phyloP scores from a whole-genome alignment of 1,140 invertebrate genomes.

The Piezodorus guildinii region DNA sequence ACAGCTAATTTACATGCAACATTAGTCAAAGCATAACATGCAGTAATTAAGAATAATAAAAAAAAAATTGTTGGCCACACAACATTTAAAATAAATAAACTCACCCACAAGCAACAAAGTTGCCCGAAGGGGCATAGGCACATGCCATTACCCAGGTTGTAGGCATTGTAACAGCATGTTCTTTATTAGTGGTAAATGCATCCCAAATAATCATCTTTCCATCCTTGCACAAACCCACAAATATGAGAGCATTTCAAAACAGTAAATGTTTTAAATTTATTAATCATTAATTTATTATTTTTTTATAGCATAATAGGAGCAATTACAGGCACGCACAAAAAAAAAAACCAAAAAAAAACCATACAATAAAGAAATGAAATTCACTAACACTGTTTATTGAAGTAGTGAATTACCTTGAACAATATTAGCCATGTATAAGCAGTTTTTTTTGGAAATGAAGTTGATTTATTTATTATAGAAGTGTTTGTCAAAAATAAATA shows the following conservation, averaged over 20 bases:
- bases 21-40: neutral
- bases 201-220: slow-evolving; percentile 99
- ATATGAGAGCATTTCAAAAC: slow-evolving; percentile 14
- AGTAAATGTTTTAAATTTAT: neutral
- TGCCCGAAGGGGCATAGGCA: slow-evolving; percentile 93
- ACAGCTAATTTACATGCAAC: neutral
- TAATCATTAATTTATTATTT: neutral
- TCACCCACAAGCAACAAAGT: slow-evolving; percentile 92
- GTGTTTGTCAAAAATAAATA: too few species aligned
- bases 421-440: too few species aligned
- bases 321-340: too few species aligned
- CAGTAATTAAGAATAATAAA: neutral
- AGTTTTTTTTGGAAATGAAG: too few species aligned
- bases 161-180: slow-evolving; percentile 96
- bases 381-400: too few species aligned
- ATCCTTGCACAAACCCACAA: slow-evolving; percentile 55
- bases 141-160: slow-evolving; percentile 99
- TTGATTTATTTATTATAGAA: too few species aligned
- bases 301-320: neutral
- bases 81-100: slow-evolving; percentile 28
- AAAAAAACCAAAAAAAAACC: too few species aligned
- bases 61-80: neutral
- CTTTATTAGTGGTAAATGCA: slow-evolving; percentile 98
- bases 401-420: too few species aligned
- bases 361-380: too few species aligned